Evolutionary conservation across 2,113 vertebrate species (phyloP).

Genomic region (Chionis minor): DNA sequence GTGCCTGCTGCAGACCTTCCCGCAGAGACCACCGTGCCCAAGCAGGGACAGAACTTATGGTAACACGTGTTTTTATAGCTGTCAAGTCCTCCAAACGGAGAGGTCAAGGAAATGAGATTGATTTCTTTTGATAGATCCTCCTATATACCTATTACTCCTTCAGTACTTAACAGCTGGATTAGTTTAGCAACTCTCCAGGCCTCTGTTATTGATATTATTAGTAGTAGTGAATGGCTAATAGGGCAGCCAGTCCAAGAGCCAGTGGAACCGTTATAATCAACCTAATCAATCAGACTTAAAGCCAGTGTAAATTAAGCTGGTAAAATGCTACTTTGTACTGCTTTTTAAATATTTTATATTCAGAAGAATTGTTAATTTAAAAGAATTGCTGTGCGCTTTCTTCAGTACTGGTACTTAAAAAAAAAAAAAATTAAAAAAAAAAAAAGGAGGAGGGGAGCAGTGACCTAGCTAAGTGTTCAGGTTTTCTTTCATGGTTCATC

Average conservation of each 20-base stretch:
- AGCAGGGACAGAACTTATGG: slow-evolving; percentile 97
- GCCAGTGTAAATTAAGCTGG: neutral
- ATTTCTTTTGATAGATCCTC: neutral
- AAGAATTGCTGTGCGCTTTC: neutral
- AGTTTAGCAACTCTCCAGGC: neutral
- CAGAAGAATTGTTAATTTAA: neutral
- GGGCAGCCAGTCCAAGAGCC: neutral
- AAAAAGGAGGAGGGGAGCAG: neutral
- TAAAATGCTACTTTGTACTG: neutral
- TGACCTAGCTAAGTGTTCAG: neutral
- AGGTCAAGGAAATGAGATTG: neutral
- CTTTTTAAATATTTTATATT: neutral
- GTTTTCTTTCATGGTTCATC: neutral
- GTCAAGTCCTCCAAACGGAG: neutral
- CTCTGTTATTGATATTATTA: neutral
- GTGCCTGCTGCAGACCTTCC: slow-evolving; percentile 67
- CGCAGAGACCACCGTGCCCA: slow-evolving; percentile 88
- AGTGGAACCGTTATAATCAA: neutral
- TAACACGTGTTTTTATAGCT: slow-evolving; percentile 40
- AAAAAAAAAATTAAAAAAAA: neutral
- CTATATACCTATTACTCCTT: neutral
- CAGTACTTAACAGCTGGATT: neutral
- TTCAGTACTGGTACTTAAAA: neutral
- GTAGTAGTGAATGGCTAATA: neutral
- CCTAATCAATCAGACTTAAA: neutral